Evolutionary conservation across 1,140 invertebrate genomes (phyloP).

Genomic region (Ruditapes philippinarum): DNA sequence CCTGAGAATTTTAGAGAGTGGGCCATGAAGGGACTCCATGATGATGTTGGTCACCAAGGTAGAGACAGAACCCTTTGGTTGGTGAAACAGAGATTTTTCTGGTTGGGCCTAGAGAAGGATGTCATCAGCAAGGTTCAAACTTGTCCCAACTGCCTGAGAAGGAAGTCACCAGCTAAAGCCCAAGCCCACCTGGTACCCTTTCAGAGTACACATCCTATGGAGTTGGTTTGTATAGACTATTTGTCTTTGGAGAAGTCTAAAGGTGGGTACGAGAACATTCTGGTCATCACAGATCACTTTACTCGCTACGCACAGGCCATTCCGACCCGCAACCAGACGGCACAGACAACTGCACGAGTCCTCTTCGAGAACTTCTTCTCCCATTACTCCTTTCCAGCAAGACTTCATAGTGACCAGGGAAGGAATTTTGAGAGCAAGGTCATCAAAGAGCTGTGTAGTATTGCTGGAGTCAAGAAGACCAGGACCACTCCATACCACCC

Average conservation of each 20-base stretch:
- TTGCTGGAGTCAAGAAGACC: constrained; percentile 11
- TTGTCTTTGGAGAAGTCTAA: constrained; percentile 13
- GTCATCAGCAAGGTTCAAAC: background rate
- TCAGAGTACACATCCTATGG: constrained; percentile 1
- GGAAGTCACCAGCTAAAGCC: constrained; percentile 1
- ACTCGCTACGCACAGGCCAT: constrained; percentile 50
- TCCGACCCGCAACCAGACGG: constrained; percentile 58
- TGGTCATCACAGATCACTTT: constrained; percentile 62
- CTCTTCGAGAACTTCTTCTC: constrained; percentile 37
- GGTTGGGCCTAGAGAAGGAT: constrained; percentile 50
- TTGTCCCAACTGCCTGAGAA: constrained; percentile 13
- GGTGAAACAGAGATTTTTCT: constrained; percentile 47
- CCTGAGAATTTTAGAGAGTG: background rate
- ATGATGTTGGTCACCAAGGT: constrained; percentile 53
- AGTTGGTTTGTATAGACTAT: constrained; percentile 32
- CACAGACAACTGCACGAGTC: constrained; percentile 27
- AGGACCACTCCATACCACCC: constrained; percentile 46
- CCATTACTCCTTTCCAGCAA: background rate
- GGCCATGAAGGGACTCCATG: constrained; percentile 38
- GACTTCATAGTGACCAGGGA: constrained; percentile 58
- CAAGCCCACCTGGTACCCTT: constrained; percentile 26
- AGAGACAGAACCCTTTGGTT: constrained; percentile 10
- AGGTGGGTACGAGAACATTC: constrained; percentile 12
- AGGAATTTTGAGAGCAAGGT: constrained; percentile 52
- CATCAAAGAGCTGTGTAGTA: constrained; percentile 21